These are phyloP conservation scores for Xiphophorus maculatus DNA, from an alignment of 2,113 vertebrate genomes.

Conservation along the genomic window DNA sequence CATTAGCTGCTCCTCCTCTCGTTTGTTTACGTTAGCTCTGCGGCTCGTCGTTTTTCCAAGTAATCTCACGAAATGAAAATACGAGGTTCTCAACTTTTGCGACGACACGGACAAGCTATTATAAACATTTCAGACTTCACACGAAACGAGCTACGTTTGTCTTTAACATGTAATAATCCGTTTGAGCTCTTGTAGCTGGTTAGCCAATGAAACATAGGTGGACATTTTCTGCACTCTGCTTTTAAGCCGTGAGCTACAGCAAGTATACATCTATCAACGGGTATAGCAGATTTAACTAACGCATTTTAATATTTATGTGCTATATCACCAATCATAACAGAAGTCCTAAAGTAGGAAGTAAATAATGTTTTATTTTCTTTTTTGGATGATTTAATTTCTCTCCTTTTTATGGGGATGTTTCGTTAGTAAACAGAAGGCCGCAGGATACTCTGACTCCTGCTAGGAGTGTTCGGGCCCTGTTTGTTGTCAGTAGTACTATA, in stretches of 20 bases:
- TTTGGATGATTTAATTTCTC: neutral
- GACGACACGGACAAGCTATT: too few species aligned
- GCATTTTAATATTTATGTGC: neutral
- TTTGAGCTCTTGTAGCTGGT: constrained; percentile 2
- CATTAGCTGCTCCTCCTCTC: constrained; percentile 21
- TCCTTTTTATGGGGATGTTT: neutral
- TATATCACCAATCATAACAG: neutral
- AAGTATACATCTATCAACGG: neutral
- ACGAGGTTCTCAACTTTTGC: accelerated
- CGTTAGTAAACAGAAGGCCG: constrained; percentile 59
- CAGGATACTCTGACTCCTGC: constrained; percentile 23
- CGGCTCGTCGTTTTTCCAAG: neutral
- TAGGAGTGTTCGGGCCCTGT: constrained; percentile 24
- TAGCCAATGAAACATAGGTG: constrained; percentile 34
- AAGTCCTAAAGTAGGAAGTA: neutral
- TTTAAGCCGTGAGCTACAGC: neutral
- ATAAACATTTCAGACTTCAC: neutral
- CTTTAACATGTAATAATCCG: neutral
- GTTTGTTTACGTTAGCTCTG: constrained; percentile 72
- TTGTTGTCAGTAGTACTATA: constrained; percentile 22
- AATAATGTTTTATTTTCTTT: neutral
- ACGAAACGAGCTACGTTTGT: neutral
- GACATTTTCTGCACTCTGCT: constrained; percentile 48
- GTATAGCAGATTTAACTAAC: neutral
- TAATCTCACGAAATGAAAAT: neutral